phyloP scores from a whole-genome alignment of 30 jellyfish, hydroid and myxozoan species.

The Chrysaora quinquecirrha region DNA sequence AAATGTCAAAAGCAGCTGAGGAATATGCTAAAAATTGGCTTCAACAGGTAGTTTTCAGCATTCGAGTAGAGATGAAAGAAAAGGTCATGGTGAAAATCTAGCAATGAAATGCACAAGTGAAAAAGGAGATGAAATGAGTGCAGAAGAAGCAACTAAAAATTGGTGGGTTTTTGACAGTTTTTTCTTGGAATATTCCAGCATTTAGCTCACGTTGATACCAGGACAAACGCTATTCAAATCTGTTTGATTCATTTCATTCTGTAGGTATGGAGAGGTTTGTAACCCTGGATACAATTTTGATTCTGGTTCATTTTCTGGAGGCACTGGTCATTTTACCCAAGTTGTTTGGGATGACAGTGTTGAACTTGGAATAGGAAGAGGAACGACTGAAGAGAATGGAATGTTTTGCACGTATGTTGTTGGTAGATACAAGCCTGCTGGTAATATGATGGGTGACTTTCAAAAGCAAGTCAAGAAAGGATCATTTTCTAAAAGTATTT shows the following conservation, averaged over 20 bases:
- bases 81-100: slow-evolving; percentile 47
- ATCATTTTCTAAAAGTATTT: slow-evolving; percentile 13
- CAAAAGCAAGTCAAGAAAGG: slow-evolving; percentile 70
- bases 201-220: no score
- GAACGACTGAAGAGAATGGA: slow-evolving; percentile 41
- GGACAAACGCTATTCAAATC: no score
- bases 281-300: background rate
- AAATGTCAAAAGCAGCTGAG: slow-evolving; percentile 73
- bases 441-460: slow-evolving; percentile 73
- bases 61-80: slow-evolving; percentile 27
- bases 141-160: slow-evolving; percentile 53
- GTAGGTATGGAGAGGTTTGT: background rate
- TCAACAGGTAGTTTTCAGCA: slow-evolving; percentile 50
- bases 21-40: slow-evolving; percentile 82
- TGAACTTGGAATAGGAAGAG: background rate
- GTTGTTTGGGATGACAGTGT: background rate
- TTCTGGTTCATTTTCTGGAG: background rate
- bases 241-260: no score
- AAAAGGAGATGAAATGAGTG: slow-evolving; percentile 13
- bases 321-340: background rate
- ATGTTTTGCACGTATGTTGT: slow-evolving; percentile 65
- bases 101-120: slow-evolving; percentile 47
- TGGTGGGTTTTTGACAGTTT: slow-evolving; percentile 30
- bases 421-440: slow-evolving; percentile 72
- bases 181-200: no score